A percentile compares a stretch with the other conserved stretches of the same genome.
phyloP scores from a whole-genome alignment of 2,113 vertebrate genomes.

The Xyliphius kryptos region DNA sequence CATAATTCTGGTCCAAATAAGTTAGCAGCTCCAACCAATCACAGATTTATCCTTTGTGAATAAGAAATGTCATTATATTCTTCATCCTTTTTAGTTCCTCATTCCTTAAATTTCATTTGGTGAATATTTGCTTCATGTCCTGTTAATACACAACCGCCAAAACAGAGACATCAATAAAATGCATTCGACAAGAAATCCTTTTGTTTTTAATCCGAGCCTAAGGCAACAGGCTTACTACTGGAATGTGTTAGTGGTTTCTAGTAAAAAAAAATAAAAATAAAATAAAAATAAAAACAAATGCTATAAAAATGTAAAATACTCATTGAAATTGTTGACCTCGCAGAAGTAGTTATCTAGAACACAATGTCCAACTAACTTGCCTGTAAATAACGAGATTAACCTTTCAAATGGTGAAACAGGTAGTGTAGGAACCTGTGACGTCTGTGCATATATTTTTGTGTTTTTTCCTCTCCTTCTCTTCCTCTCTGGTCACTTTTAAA shows the following conservation, averaged over 20 bases:
- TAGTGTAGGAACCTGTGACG: conserved; percentile 69
- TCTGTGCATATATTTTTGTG: conserved; percentile 73
- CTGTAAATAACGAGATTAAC: conserved; percentile 71
- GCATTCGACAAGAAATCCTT: conserved; percentile 38
- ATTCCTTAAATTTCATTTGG: no score
- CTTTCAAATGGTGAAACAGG: conserved; percentile 69
- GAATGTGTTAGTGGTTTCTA: no score
- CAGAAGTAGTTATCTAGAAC: no score
- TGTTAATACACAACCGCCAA: conserved; percentile 65
- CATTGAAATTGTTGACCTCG: no score
- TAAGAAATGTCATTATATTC: no score
- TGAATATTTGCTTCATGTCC: no score
- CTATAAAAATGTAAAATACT: no score
- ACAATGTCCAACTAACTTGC: conserved; percentile 63
- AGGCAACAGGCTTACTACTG: conserved; percentile 66
- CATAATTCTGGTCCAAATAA: no score
- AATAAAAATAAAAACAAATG: neutral
- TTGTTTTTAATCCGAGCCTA: conserved; percentile 55
- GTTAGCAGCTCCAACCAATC: no score
- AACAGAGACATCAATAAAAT: conserved; percentile 59
- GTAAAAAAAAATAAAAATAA: no score
- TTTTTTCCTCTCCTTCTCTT: conserved; percentile 60
- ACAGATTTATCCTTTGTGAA: no score
- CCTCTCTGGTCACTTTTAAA: conserved; percentile 52
- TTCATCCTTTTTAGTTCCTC: no score